Evolutionary conservation across 2,113 vertebrate species (phyloP).

Genomic region (Bambusicola thoracicus): DNA sequence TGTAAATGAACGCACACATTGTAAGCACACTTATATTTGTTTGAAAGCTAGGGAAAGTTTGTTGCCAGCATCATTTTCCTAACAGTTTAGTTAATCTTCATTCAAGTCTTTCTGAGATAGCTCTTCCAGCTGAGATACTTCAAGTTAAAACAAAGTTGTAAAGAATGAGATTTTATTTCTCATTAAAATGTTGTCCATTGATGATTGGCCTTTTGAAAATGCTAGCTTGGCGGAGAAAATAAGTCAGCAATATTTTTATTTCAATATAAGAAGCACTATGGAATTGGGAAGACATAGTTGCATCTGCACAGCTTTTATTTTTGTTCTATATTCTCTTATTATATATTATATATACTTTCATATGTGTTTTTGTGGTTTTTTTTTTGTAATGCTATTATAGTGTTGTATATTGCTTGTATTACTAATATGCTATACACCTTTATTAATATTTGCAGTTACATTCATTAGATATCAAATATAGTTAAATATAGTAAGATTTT

Average conservation of each 20-base stretch:
- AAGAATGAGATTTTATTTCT: not conserved
- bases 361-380: too few relatives aligned
- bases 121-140: not conserved
- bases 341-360: not conserved
- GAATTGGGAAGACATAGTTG: not conserved
- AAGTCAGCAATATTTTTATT: not conserved
- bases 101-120: not conserved
- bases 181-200: not conserved
- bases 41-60: not conserved
- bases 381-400: too few relatives aligned
- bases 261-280: not conserved
- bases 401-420: too few relatives aligned
- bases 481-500: not conserved
- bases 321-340: not conserved
- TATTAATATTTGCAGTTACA: not conserved
- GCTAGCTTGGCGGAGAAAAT: not conserved
- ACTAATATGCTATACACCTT: too few relatives aligned
- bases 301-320: not conserved
- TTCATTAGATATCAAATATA: not conserved
- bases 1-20: not conserved
- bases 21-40: not conserved
- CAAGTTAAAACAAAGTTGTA: not conserved
- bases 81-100: not conserved
- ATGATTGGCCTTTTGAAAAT: not conserved
- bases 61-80: not conserved